These are phyloP conservation scores for Molossus alvarezi DNA, from an alignment of 2,797 vertebrate genomes.

Conservation along the genomic window DNA sequence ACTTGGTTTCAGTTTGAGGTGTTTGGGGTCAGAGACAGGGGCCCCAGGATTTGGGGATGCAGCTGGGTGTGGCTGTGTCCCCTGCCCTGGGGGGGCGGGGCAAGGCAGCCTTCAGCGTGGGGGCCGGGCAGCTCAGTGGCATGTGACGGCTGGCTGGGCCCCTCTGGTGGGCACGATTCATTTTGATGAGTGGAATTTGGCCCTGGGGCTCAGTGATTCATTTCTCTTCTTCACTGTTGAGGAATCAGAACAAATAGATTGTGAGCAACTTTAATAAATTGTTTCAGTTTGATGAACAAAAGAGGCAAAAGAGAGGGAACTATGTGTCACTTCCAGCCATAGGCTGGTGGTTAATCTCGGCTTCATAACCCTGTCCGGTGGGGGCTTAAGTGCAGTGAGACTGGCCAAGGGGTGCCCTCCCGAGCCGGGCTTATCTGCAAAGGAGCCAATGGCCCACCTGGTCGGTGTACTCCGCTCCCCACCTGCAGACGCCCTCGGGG, in stretches of 20 bases:
- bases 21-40: background rate
- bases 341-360: conserved; percentile 79
- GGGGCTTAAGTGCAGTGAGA: conserved; percentile 67
- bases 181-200: conserved; percentile 49
- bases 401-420: no score
- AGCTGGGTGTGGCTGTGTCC: background rate
- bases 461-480: background rate
- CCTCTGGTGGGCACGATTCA: background rate
- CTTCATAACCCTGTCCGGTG: conserved; percentile 75
- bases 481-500: accelerated
- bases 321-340: conserved; percentile 65
- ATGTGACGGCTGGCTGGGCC: background rate
- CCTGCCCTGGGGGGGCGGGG: background rate
- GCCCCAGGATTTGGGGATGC: background rate
- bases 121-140: background rate
- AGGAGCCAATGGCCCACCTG: background rate
- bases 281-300: conserved; percentile 84
- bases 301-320: conserved; percentile 73
- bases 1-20: background rate
- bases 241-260: conserved; percentile 76
- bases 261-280: conserved; percentile 84
- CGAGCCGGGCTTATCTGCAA: background rate
- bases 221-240: conserved; percentile 79
- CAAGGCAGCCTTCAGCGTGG: background rate
- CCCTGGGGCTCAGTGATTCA: background rate